phyloP scores from a whole-genome alignment of 2,797 vertebrate species.

The Diglossa cyanea region DNA sequence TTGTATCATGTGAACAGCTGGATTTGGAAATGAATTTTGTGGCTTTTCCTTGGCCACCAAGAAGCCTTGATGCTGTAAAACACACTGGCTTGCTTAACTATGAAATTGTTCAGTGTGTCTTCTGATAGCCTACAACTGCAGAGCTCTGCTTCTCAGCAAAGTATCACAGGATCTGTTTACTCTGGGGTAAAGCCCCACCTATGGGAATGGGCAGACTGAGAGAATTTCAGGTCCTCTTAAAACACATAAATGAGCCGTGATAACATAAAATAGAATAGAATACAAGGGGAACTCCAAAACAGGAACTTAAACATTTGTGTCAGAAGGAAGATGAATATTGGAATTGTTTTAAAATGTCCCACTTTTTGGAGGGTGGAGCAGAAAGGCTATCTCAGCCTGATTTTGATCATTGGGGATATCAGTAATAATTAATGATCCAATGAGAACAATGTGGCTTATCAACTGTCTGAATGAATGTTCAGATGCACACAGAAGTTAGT shows the following conservation, averaged over 20 bases:
- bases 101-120: background rate
- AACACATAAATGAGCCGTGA: background rate
- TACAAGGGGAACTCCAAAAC: background rate
- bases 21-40: conserved; percentile 17
- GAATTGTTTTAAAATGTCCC: background rate
- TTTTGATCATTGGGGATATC: background rate
- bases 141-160: background rate
- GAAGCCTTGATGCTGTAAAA: background rate
- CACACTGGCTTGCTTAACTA: background rate
- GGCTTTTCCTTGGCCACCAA: background rate
- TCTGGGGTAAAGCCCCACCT: background rate
- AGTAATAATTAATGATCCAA: background rate
- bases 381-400: background rate
- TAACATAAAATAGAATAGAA: background rate
- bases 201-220: background rate
- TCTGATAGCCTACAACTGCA: background rate
- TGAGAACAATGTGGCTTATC: background rate
- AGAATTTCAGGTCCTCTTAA: background rate
- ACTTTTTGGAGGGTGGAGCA: background rate
- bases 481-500: background rate
- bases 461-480: background rate
- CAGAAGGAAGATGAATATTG: background rate
- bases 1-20: background rate
- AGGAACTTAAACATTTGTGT: background rate
- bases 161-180: background rate